Base-by-base conservation (phyloP, 2,797 vertebrate genomes). In the Cryptoblepharus egeriae region DNA sequence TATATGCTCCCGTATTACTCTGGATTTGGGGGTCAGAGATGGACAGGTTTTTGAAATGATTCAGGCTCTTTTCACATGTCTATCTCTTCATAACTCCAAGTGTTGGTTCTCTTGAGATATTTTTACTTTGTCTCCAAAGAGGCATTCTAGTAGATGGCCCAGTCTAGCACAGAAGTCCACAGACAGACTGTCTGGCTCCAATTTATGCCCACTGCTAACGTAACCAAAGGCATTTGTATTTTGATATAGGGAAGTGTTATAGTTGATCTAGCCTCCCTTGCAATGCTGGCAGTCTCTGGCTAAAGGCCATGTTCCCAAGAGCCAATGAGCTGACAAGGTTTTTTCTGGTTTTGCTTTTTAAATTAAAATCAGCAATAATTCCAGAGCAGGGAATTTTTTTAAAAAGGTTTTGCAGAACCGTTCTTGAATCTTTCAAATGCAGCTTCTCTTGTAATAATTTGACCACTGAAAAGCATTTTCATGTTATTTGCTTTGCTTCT, bases 181-280 rank as follows among this genome's bases (percentile, higher is more conserved):
- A 93, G 94, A 89, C 95, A 95, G 95, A 95, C 94, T 94, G 93
- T 92, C 96, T 96, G 95, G 93, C 95, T 95, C 94, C 94, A 92
- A 55, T 92, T 90, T 92, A 92, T 92, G 88, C 90, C 82, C 89
- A 92, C 86, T 88, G 82, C 88, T 92, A 92, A 87, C 5, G 0
- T 76, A 86, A 85, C 89, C 90, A 79, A 91, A 93, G 85, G 87
- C 57, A 78, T 93, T 93, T 90, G 92, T 90, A 89, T 95, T 93
- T 93, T 90, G 92, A 90, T 94, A 87, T 64, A 91, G 86, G 90
- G 81, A 94, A 90, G 52, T 87, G 61, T 86, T 32, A 28, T 92
- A 83, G 85, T 90, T 92, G 86, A 69, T 89, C 85, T 86, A 88
- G 79, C 82, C 73, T 92, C 81, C 84, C 71, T 81, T 93, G 81